Evolutionary conservation across 2,888 invertebrate species (phyloP), one percentile per base, ranked within the genome.

Genomic region (Lasioglossum calceatum): DNA sequence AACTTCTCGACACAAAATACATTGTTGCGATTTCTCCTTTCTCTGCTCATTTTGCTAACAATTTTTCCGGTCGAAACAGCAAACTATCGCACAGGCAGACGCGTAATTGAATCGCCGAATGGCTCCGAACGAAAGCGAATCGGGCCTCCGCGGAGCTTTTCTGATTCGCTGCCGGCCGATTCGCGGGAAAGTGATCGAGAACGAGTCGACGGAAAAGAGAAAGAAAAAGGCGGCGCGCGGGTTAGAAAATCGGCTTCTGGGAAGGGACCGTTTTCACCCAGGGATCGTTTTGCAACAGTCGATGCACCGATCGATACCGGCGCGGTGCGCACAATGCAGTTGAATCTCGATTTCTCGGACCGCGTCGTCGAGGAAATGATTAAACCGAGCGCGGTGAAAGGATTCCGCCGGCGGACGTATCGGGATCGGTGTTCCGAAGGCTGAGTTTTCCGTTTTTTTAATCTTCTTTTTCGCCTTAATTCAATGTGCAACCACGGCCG

Each of bases 371-470:
- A 67, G 75, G 80, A 84, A 79, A 84, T 44, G 72, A 70, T 77
- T 54, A 54, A 54, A 86, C 74, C 61, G 77, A 64, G 81, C 77
- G 32, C 75, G 78, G 84, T 84, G 86, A 86, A 84, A 84, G 84
- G 84, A 85, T 79, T 75, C 58, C 58, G 61, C 32, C 58, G 58
- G 39, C 50, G 70, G 36, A 74, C 67, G 67, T 77, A 58, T 75
- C 54, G 54, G 54, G 75, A 36, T 75, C 70, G 36, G 27, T 81
- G 70, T 36, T 76, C n/a, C n/a, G 36, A 54, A 44, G 42, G 64
- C 32, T 23, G 74, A 54, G 36, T 64, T 64, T 54, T 23, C 54
- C 23, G 23, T 54, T 54, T 23, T 54, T 54, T 54, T 10, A 10
- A 54, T 54, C 54, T 10, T 54, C 54, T 54, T 23, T 54, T 54